Evolutionary conservation across 2,888 invertebrate genomes (phyloP).

Genomic region (Heliconius sara): DNA sequence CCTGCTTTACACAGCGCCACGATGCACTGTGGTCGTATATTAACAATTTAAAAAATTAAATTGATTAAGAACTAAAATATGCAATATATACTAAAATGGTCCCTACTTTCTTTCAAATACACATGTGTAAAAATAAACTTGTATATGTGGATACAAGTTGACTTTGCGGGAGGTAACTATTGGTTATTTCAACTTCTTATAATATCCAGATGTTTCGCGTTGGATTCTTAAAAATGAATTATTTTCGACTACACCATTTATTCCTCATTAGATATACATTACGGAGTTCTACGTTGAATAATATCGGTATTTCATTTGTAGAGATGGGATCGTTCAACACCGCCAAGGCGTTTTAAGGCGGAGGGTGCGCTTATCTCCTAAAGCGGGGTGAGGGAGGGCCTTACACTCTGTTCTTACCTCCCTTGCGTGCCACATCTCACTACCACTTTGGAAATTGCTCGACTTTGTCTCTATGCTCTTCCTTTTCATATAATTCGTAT

Average conservation of each 20-base stretch:
- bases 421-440: slow-evolving; percentile 60
- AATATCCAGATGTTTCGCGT: slow-evolving; percentile 52
- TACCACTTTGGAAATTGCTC: slow-evolving; percentile 81
- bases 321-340: slow-evolving; percentile 62
- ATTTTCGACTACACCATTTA: slow-evolving; percentile 55
- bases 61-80: background rate
- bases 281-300: slow-evolving; percentile 56
- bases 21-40: too few relatives aligned
- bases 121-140: slow-evolving; percentile 8
- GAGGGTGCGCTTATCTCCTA: slow-evolving; percentile 70
- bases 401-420: slow-evolving; percentile 66
- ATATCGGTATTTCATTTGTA: slow-evolving; percentile 60
- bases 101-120: background rate
- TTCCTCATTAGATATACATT: slow-evolving; percentile 64
- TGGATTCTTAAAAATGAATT: slow-evolving; percentile 52
- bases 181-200: slow-evolving; percentile 50
- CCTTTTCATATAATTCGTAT: slow-evolving; percentile 8
- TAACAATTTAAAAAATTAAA: background rate
- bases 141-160: background rate
- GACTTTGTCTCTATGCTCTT: slow-evolving; percentile 66
- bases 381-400: slow-evolving; percentile 45
- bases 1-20: background rate
- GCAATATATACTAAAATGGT: background rate
- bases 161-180: slow-evolving; percentile 49
- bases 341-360: slow-evolving; percentile 63